Percentiles rank a stretch among this genome's conserved stretches.
phyloP scores from a whole-genome alignment of 2,888 invertebrate species.

The Carabus problematicus region DNA sequence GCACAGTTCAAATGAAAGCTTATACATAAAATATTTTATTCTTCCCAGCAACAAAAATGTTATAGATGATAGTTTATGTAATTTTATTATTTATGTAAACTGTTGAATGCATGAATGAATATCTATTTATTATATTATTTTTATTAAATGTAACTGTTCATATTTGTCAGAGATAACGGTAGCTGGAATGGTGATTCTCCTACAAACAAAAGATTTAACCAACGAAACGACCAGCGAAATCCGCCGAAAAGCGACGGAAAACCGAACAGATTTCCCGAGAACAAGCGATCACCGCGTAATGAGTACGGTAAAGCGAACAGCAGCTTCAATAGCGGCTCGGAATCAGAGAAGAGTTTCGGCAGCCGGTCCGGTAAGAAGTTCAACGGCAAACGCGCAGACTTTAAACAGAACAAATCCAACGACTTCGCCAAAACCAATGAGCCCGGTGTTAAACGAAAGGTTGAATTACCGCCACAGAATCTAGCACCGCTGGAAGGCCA shows the following conservation, averaged over 20 bases:
- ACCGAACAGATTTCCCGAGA: constrained; percentile 14
- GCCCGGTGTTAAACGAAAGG: constrained; percentile 10
- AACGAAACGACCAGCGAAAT: constrained; percentile 16
- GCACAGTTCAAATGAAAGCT: too few species aligned
- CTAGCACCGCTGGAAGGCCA: constrained; percentile 21
- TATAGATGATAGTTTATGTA: background rate
- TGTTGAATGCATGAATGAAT: constrained; percentile 4
- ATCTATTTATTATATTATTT: background rate
- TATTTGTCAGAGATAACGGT: constrained; percentile 14
- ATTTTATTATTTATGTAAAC: background rate
- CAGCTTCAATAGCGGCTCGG: constrained; percentile 24
- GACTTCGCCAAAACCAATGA: constrained; percentile 20
- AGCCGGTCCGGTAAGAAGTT: constrained; percentile 24
- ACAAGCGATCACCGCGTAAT: constrained; percentile 17
- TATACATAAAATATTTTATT: background rate
- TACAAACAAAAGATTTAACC: constrained; percentile 27
- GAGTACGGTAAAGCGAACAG: constrained; percentile 24
- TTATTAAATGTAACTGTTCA: background rate
- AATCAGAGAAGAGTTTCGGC: constrained; percentile 15
- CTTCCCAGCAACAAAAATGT: background rate
- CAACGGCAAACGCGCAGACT: constrained; percentile 5
- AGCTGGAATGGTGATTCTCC: constrained; percentile 37
- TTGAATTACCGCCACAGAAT: constrained; percentile 29
- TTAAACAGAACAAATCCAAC: constrained; percentile 19
- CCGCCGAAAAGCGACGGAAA: background rate